A percentile compares a stretch with the other conserved stretches of the same genome.
Conservation (phyloP, 92 coral and sea anemone species). For the Porites divaricata region DNA sequence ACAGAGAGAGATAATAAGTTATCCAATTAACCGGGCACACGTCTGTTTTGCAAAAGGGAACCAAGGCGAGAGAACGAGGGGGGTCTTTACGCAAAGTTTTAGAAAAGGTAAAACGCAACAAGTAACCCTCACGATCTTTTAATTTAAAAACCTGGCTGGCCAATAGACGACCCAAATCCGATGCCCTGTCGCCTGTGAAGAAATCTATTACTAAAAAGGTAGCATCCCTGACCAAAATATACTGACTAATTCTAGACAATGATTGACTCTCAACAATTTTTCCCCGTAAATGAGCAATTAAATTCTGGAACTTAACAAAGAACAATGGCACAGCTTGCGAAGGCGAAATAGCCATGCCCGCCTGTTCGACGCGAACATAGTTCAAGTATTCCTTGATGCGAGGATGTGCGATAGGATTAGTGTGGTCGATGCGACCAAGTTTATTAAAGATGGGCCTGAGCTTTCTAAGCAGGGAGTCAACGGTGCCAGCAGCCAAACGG, state of each 20-base stretch:
- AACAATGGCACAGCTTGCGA: no score
- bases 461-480: slow-evolving; percentile 36
- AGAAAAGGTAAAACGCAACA: slow-evolving; percentile 39
- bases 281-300: slow-evolving; percentile 4
- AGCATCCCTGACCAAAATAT: no score
- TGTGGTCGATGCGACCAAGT: slow-evolving; percentile 24
- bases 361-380: no score
- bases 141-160: slow-evolving; percentile 12
- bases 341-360: no score
- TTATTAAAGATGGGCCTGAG: slow-evolving; percentile 55
- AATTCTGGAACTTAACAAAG: no score
- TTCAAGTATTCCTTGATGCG: slow-evolving; percentile 31
- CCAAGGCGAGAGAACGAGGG: slow-evolving; percentile 39
- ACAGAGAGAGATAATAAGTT: slow-evolving; percentile 45
- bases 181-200: no score
- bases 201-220: no score
- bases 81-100: slow-evolving; percentile 29
- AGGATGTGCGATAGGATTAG: slow-evolving; percentile 17
- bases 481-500: slow-evolving; percentile 41
- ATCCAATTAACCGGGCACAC: slow-evolving; percentile 52
- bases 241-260: not conserved
- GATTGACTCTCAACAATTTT: slow-evolving; percentile 10
- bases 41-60: slow-evolving; percentile 27
- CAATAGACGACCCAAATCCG: no score
- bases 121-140: slow-evolving; percentile 41